Percentiles rank a stretch among this genome's conserved stretches.
These are phyloP conservation scores for Falco columbarius DNA, from an alignment of 2,797 vertebrate genomes.

Conservation along the genomic window DNA sequence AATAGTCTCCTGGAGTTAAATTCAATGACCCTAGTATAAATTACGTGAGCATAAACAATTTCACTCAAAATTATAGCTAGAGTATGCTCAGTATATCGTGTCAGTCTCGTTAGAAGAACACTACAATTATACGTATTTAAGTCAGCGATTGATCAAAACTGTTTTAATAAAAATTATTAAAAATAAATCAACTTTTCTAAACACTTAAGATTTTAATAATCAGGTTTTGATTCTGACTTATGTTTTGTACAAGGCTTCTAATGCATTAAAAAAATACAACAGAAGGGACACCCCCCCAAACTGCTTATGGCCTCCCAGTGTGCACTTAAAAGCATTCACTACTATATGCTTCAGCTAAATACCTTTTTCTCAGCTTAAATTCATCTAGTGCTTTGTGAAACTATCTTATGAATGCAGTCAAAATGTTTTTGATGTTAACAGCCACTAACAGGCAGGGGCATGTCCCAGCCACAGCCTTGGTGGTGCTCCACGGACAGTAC, in stretches of 20 bases:
- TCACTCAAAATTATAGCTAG: neutral
- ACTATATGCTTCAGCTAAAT: neutral
- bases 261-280: neutral
- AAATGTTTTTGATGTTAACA: neutral
- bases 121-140: neutral
- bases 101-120: neutral
- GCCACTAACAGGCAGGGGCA: neutral
- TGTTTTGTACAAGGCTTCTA: neutral
- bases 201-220: neutral
- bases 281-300: neutral
- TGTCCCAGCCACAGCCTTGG: neutral
- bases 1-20: constrained; percentile 29
- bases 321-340: neutral
- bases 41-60: neutral
- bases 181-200: neutral
- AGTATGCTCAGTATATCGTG: neutral
- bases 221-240: neutral
- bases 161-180: neutral
- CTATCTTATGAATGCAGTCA: neutral
- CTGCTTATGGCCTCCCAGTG: neutral
- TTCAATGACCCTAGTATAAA: constrained; percentile 22
- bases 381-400: neutral
- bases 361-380: neutral
- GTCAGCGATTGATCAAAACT: neutral
- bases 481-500: neutral